Percentiles rank a stretch among this genome's conserved stretches.
Evolutionary conservation across 2,888 invertebrate species (phyloP).

Genomic region (Aspidiotus rigidus): DNA sequence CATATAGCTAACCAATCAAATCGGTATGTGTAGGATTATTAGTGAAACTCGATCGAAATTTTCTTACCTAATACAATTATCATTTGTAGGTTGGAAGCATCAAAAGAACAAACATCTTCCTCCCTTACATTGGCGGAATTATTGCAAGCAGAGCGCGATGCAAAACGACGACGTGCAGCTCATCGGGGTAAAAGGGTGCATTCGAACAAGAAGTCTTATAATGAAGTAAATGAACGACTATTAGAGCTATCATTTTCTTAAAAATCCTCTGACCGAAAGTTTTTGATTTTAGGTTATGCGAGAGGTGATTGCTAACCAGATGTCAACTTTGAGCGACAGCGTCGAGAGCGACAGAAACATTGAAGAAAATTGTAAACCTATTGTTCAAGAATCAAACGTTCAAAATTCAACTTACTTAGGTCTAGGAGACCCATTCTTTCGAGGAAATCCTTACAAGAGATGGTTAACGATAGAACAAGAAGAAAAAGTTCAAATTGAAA

Average conservation of each 20-base stretch:
- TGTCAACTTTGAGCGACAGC: slow-evolving; percentile 36
- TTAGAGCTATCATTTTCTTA: not conserved
- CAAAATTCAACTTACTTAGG: slow-evolving; percentile 24
- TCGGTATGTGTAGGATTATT: not conserved
- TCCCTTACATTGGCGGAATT: slow-evolving; percentile 43
- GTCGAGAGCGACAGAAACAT: slow-evolving; percentile 34
- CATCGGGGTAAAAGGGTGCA: slow-evolving; percentile 48
- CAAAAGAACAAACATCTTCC: not conserved
- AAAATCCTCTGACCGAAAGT: not conserved
- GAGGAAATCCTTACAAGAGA: slow-evolving; percentile 35
- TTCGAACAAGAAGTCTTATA: slow-evolving; percentile 50
- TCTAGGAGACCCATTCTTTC: slow-evolving; percentile 32
- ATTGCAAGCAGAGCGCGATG: slow-evolving; percentile 50
- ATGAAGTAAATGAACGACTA: slow-evolving; percentile 44
- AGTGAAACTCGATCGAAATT: not conserved
- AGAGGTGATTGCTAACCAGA: slow-evolving; percentile 47
- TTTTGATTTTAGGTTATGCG: slow-evolving; percentile 42
- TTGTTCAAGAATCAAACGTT: not conserved
- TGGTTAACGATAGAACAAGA: slow-evolving; percentile 35
- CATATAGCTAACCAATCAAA: not conserved
- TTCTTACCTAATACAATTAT: not conserved
- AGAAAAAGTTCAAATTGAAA: slow-evolving; percentile 15
- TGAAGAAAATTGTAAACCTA: not conserved
- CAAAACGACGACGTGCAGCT: slow-evolving; percentile 52
- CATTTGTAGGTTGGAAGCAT: not conserved